Evolutionary conservation across 2,113 vertebrate species (phyloP).

Genomic region (Cochlearius cochlearius): DNA sequence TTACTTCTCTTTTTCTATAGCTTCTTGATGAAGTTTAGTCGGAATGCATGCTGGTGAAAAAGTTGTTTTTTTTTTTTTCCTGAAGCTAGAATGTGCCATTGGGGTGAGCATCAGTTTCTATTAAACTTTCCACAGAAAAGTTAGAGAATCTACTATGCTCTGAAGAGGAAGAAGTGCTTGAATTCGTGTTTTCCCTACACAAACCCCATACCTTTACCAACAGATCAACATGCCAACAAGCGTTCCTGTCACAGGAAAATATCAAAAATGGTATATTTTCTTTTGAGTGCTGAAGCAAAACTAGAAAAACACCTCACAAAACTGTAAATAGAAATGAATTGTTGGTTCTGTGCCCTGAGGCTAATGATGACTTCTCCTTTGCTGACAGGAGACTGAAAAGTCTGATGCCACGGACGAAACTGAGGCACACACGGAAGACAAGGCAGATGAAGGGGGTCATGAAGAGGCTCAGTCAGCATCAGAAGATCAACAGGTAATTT

Average conservation of each 20-base stretch:
- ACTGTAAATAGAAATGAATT: not conserved
- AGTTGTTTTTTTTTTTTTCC: not conserved
- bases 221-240: not conserved
- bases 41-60: not conserved
- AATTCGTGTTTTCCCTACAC: not conserved
- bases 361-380: not conserved
- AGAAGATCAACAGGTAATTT: constrained; percentile 63
- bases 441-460: not conserved
- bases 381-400: constrained; percentile 66
- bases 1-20: not conserved
- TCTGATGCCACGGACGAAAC: not conserved
- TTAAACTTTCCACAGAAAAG: not conserved
- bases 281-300: not conserved
- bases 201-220: not conserved
- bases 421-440: constrained; percentile 12
- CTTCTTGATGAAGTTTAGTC: not conserved
- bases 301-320: not conserved
- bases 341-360: not conserved
- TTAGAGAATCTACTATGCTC: not conserved
- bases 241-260: not conserved
- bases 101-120: not conserved
- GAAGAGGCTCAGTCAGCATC: not conserved
- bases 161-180: not conserved
- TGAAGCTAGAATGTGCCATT: not conserved
- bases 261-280: not conserved